These are phyloP conservation scores for Brachionichthys hirsutus DNA, from an alignment of 2,113 vertebrate species.

Conservation along the genomic window DNA sequence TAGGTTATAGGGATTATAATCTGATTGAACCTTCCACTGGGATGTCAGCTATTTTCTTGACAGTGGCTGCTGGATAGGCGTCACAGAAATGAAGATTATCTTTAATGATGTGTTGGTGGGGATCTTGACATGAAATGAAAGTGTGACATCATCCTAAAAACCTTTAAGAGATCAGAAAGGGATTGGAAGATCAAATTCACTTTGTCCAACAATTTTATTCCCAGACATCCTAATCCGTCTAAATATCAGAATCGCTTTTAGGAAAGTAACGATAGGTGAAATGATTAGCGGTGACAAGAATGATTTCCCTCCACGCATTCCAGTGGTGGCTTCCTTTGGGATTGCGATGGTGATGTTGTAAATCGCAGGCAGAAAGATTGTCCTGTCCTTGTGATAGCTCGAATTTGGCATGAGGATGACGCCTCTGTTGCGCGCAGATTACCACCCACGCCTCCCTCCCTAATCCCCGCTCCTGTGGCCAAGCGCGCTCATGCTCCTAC, in stretches of 20 bases:
- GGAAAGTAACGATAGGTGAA: no score
- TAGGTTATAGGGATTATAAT: neutral
- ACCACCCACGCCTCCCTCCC: constrained; percentile 71
- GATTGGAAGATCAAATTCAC: constrained; percentile 1
- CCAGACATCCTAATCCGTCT: constrained; percentile 5
- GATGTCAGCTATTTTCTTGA: neutral
- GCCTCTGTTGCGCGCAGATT: constrained; percentile 73
- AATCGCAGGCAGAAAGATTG: constrained; percentile 50
- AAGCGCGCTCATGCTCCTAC: constrained; percentile 40
- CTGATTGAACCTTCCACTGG: neutral
- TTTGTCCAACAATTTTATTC: neutral
- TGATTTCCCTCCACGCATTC: constrained; percentile 21
- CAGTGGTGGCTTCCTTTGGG: constrained; percentile 26
- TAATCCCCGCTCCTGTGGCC: constrained; percentile 65
- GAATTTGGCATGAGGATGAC: constrained; percentile 71
- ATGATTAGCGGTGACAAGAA: neutral
- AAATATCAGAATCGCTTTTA: neutral
- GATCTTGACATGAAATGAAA: neutral
- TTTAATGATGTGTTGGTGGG: neutral
- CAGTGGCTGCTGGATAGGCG: neutral
- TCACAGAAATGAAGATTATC: neutral
- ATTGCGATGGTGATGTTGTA: constrained; percentile 29
- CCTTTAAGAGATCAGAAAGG: neutral
- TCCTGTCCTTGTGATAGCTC: constrained; percentile 57
- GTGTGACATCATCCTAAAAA: neutral